Evolutionary conservation across 2,888 invertebrate species (phyloP).

Genomic region (Acanthosoma haemorrhoidale): DNA sequence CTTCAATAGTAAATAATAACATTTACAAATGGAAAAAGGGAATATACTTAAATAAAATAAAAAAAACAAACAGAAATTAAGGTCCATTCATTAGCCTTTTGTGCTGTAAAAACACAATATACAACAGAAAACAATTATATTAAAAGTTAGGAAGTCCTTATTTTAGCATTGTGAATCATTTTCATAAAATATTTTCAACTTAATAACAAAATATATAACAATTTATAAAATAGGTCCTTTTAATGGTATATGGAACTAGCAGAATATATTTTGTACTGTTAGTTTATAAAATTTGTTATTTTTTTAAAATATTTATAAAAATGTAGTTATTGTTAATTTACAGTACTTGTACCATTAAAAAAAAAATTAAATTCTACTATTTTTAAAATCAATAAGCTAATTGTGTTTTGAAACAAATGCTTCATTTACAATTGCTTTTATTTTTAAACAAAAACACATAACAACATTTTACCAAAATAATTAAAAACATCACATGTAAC

Average conservation of each 20-base stretch:
- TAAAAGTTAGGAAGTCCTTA: conserved; percentile 22
- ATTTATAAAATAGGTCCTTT: conserved; percentile 34
- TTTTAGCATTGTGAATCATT: conserved; percentile 28
- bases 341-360: conserved; percentile 12
- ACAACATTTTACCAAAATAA: conserved; percentile 2
- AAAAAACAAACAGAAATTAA: not conserved
- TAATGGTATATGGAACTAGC: conserved; percentile 17
- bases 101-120: conserved; percentile 26
- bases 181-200: conserved; percentile 35
- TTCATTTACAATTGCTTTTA: not conserved
- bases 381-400: not conserved
- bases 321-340: conserved; percentile 15
- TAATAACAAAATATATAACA: conserved; percentile 38
- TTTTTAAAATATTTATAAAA: conserved; percentile 15
- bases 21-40: not conserved
- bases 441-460: not conserved
- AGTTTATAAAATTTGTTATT: conserved; percentile 21
- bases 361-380: no score
- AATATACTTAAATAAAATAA: conserved; percentile 5
- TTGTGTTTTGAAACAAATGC: not conserved
- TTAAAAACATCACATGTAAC: not conserved
- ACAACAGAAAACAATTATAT: conserved; percentile 24
- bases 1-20: conserved; percentile 13
- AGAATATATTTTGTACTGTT: conserved; percentile 31
- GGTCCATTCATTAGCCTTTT: conserved; percentile 24